phyloP scores from a whole-genome alignment of 1,140 invertebrate species.

The Solenopsis invicta region DNA sequence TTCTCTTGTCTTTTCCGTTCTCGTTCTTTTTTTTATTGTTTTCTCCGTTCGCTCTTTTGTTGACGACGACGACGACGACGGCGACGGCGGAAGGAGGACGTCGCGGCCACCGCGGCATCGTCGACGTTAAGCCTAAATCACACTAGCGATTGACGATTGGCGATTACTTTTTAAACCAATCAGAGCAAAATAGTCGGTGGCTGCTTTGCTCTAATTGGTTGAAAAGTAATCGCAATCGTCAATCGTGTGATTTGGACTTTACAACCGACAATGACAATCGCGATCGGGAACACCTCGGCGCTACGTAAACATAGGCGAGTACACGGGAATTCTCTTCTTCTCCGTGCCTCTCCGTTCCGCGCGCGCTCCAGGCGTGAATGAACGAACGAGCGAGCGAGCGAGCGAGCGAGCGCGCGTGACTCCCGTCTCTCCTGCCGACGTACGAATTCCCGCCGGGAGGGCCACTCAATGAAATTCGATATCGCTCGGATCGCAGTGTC shows the following conservation, averaged over 20 bases:
- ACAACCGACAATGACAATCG: too few species aligned
- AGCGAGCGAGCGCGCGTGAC: not conserved
- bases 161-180: too few species aligned
- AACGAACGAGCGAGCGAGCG: not conserved
- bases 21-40: constrained; percentile 38
- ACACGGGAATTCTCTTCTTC: constrained; percentile 21
- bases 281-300: not conserved
- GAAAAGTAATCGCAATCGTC: too few species aligned
- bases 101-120: not conserved
- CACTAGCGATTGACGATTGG: too few species aligned
- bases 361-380: constrained; percentile 23
- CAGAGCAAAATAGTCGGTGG: too few species aligned
- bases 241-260: too few species aligned
- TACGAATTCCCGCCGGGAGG: constrained; percentile 1
- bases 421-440: not conserved
- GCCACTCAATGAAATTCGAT: constrained; percentile 53
- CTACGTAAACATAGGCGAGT: constrained; percentile 25
- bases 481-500: not conserved
- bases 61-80: constrained; percentile 26
- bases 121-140: too few species aligned
- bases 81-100: not conserved
- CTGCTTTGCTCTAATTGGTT: too few species aligned
- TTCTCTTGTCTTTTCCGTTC: not conserved
- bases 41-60: constrained; percentile 16
- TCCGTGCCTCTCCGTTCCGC: not conserved